Base-by-base conservation (phyloP, 2,797 vertebrate genomes). In the Margarornis squamiger region DNA sequence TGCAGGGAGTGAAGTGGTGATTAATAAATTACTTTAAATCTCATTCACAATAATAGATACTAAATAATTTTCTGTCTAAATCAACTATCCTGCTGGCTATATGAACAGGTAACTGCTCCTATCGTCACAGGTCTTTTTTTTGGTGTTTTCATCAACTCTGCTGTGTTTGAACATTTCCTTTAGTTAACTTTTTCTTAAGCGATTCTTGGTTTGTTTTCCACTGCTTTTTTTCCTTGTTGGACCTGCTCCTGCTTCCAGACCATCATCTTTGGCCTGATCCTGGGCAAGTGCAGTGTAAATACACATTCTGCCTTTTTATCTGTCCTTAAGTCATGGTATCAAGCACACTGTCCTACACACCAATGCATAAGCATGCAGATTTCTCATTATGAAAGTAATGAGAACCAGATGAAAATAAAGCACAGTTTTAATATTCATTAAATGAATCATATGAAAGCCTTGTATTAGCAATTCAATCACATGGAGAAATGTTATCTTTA, bases 381-480 rank as follows among this genome's bases (percentile, higher is more conserved):
- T 80, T 71, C 46, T 88, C 41, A 38, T 48, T 6, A 73, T 20
- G 24, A 59, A 83, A 49, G 13, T 32, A 88, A 67, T 63, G 36
- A 95, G 13, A 87, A 55, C 30, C n/a, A 57, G 74, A 78, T n/a
- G 9, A 67, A 84, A 86, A 57, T 66, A 41, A 75, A 85, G 13
- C 84, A 43, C 48, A 51, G 19, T n/a, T 81, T 95, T 77, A 84
- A 81, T 81, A 92, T 51, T 74, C 20, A 77, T 95, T 62, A 67
- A 54, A 58, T 73, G 57, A 86, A 71, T 49, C 36, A 27, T 43
- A 19, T 39, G 46, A 91, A 91, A 91, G 38, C 26, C 43, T 80
- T 84, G 59, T n/a, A 75, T 92, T 81, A 81, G 14, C 27, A 89
- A 59, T 81, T 91, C 61, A 74, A 19, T 84, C 77, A 38, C 19